A percentile compares a stretch with the other conserved stretches of the same genome.
Conservation (phyloP, 2,113 vertebrate species). For the Tringa solitaria region DNA sequence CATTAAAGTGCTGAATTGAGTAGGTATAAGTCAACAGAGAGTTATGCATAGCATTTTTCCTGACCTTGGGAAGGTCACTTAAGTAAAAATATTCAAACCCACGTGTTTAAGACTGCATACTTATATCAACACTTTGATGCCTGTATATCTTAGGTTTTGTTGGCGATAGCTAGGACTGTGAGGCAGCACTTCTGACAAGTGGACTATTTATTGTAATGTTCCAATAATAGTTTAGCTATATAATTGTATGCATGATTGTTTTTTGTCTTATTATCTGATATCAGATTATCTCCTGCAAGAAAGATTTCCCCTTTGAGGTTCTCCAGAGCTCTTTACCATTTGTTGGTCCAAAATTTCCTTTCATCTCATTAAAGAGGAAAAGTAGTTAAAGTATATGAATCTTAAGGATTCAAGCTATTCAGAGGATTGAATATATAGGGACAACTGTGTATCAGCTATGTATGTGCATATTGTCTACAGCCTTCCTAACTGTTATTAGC, state of each 20-base stretch:
- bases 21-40: constrained; percentile 29
- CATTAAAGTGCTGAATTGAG: constrained; percentile 3
- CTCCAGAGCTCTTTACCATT: not conserved
- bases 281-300: not conserved
- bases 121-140: not conserved
- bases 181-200: not conserved
- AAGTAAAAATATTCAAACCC: constrained; percentile 10
- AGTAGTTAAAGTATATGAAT: not conserved
- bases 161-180: not conserved
- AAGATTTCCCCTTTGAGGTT: not conserved
- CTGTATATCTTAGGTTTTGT: not conserved
- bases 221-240: not conserved
- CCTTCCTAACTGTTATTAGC: not conserved
- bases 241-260: not conserved
- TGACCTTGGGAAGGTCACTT: constrained; percentile 29
- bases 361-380: not conserved
- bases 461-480: not conserved
- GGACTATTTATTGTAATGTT: not conserved
- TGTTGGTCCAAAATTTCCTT: not conserved
- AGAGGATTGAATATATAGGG: not conserved
- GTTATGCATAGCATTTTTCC: not conserved
- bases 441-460: not conserved
- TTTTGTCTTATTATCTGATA: not conserved
- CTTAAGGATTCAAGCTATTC: not conserved
- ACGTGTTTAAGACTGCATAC: not conserved